Evolutionary conservation across 2,888 invertebrate species (phyloP).

Genomic region (Eilema caniola): DNA sequence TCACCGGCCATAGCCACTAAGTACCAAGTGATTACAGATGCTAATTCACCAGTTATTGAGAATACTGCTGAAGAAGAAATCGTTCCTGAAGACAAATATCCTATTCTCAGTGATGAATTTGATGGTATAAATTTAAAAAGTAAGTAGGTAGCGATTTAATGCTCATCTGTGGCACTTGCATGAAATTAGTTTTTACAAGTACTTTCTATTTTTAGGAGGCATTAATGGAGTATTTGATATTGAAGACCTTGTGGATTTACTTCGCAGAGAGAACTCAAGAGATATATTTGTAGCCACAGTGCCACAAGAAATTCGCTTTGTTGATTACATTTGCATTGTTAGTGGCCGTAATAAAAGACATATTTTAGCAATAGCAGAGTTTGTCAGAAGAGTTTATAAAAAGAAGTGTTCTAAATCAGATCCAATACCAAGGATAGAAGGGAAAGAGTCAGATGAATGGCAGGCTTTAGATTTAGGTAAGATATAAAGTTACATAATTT

Average conservation of each 20-base stretch:
- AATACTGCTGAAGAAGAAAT: conserved; percentile 92
- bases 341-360: conserved; percentile 92
- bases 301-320: conserved; percentile 91
- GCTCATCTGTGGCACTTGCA: background rate
- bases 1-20: conserved; percentile 85
- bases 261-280: conserved; percentile 92
- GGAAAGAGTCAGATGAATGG: conserved; percentile 92
- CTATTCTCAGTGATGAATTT: conserved; percentile 87
- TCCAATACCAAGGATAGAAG: conserved; percentile 92
- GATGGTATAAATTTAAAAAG: conserved; percentile 87
- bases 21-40: conserved; percentile 91
- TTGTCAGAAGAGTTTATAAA: conserved; percentile 92
- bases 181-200: background rate
- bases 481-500: background rate
- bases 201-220: conserved; percentile 89
- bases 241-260: conserved; percentile 92
- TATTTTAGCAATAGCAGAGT: conserved; percentile 91
- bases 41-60: conserved; percentile 90
- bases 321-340: conserved; percentile 94
- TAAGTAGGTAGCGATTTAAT: conserved; percentile 73
- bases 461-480: conserved; percentile 96
- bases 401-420: conserved; percentile 89
- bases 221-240: conserved; percentile 94
- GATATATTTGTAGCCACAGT: conserved; percentile 94
- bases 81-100: conserved; percentile 62